A percentile compares a stretch with the other conserved stretches of the same genome.
phyloP scores from a whole-genome alignment of 2,797 vertebrate genomes.

The Sylvia borin region DNA sequence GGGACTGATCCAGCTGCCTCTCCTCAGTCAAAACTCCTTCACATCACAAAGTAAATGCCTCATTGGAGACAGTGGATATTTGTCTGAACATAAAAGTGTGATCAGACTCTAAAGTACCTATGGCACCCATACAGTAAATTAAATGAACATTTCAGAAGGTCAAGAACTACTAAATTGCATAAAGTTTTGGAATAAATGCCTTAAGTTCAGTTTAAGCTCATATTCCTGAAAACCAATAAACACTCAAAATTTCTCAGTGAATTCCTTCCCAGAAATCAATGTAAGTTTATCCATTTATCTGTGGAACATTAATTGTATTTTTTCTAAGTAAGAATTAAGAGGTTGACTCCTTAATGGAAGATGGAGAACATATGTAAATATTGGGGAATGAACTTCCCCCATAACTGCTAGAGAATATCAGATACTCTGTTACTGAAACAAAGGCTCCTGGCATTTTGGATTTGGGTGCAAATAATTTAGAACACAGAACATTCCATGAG shows the following conservation, averaged over 20 bases:
- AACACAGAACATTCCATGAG: not conserved
- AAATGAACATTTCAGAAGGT: not conserved
- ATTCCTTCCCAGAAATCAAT: not conserved
- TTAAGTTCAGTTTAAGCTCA: not conserved
- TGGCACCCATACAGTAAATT: not conserved
- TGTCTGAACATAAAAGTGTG: not conserved
- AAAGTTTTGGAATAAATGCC: not conserved
- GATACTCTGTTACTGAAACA: constrained; percentile 57
- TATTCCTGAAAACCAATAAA: not conserved
- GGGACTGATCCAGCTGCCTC: constrained; percentile 13
- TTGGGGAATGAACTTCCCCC: constrained; percentile 19
- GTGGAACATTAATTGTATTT: not conserved
- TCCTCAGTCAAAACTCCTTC: not conserved
- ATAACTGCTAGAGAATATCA: constrained; percentile 22
- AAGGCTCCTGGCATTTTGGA: not conserved
- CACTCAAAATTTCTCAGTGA: not conserved
- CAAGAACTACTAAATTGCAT: not conserved
- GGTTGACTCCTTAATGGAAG: not conserved
- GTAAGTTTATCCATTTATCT: not conserved
- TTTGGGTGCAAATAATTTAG: not conserved
- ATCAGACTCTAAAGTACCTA: not conserved
- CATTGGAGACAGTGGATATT: not conserved
- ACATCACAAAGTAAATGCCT: not conserved
- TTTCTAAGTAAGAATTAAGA: not conserved
- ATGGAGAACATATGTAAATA: not conserved